Percentiles rank a stretch among this genome's conserved stretches.
Evolutionary conservation across 2,113 vertebrate species (phyloP).

Genomic region (Eudorcas thomsonii): DNA sequence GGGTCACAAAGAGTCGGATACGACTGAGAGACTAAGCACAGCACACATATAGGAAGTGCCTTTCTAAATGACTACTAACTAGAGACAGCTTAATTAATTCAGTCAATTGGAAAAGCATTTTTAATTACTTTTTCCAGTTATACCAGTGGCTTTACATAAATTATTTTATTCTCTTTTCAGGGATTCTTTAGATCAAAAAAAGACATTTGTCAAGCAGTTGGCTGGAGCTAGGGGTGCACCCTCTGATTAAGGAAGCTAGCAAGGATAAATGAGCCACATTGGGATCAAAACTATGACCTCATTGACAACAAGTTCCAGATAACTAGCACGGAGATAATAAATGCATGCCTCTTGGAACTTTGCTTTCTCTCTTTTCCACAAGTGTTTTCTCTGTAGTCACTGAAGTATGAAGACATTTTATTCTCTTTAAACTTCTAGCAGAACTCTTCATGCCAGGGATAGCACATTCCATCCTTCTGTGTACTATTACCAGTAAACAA

Average conservation of each 20-base stretch:
- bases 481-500: constrained; percentile 41
- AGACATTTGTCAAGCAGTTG: constrained; percentile 10
- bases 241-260: constrained; percentile 24
- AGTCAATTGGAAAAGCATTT: neutral
- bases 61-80: neutral
- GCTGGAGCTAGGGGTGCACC: neutral
- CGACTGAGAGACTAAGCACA: neutral
- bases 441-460: constrained; percentile 30
- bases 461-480: constrained; percentile 48
- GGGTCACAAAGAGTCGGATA: neutral
- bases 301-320: constrained; percentile 28
- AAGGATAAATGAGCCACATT: constrained; percentile 22
- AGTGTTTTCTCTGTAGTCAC: constrained; percentile 51
- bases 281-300: constrained; percentile 44
- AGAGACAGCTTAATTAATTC: neutral
- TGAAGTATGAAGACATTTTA: constrained; percentile 51
- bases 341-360: constrained; percentile 35
- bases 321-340: constrained; percentile 1
- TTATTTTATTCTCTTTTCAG: constrained; percentile 28
- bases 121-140: constrained; percentile 7
- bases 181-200: neutral
- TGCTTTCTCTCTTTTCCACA: constrained; percentile 27
- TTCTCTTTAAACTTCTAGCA: constrained; percentile 37
- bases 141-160: neutral
- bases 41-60: neutral